phyloP scores from a whole-genome alignment of 2,797 vertebrate genomes.

The Galaxias olidus region DNA sequence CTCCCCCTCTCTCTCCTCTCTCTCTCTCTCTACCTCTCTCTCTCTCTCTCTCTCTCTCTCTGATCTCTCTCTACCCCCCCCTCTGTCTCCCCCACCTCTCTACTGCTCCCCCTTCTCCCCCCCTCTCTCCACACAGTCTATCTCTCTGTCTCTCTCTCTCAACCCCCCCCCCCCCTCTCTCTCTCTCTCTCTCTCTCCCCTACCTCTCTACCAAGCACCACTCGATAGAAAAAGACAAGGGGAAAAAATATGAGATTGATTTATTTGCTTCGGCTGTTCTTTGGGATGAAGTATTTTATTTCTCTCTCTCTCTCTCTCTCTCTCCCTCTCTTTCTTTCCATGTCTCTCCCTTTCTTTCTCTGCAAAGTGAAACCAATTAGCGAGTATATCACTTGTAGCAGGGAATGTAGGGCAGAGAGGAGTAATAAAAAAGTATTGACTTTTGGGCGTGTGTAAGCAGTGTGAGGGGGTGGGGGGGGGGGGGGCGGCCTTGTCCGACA shows the following conservation, averaged over 20 bases:
- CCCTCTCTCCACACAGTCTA: conserved; percentile 30
- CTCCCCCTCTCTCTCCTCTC: conserved; percentile 37
- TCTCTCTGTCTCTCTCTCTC: conserved; percentile 17
- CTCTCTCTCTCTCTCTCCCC: conserved; percentile 39
- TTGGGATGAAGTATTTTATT: conserved; percentile 80
- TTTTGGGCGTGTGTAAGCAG: conserved; percentile 91
- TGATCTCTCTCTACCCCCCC: conserved; percentile 44
- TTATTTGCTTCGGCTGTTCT: conserved; percentile 85
- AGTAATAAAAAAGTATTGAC: conserved; percentile 95
- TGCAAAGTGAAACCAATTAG: conserved; percentile 90
- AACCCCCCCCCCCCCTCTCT: conserved; percentile 38
- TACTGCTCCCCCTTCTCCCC: conserved; percentile 30
- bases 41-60: conserved; percentile 47
- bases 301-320: conserved; percentile 70
- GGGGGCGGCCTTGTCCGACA: conserved; percentile 87
- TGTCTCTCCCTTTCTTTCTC: conserved; percentile 59
- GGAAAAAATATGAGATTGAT: conserved; percentile 83
- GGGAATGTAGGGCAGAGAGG: conserved; percentile 89
- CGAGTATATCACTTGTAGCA: conserved; percentile 84
- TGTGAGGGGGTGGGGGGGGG: conserved; percentile 89
- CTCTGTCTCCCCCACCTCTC: background rate
- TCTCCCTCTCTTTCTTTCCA: conserved; percentile 72
- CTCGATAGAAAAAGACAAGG: conserved; percentile 77
- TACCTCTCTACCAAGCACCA: conserved; percentile 71
- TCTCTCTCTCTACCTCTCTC: conserved; percentile 53